Evolutionary conservation across 2,888 invertebrate species (phyloP).

Genomic region (Eurois occulta): DNA sequence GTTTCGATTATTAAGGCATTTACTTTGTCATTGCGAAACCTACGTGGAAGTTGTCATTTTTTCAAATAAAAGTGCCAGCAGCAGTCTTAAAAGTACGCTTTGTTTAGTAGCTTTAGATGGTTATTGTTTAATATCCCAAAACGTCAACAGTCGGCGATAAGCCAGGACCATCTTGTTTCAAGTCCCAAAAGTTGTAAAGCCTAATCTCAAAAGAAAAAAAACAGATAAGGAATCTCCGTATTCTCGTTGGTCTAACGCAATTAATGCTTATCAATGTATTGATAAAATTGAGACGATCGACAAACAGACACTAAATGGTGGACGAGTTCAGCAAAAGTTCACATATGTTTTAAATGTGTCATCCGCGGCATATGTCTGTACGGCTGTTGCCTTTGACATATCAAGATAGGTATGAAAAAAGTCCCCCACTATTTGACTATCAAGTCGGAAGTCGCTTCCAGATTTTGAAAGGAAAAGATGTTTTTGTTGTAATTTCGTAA

Average conservation of each 20-base stretch:
- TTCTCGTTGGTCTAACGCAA: conserved; percentile 52
- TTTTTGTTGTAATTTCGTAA: conserved; percentile 34
- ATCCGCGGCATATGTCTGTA: conserved; percentile 77
- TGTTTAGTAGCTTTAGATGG: not conserved
- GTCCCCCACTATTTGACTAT: conserved; percentile 74
- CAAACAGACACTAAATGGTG: conserved; percentile 68
- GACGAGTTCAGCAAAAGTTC: conserved; percentile 72
- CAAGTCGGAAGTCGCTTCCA: conserved; percentile 76
- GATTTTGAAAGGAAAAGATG: conserved; percentile 67
- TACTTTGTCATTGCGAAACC: not conserved
- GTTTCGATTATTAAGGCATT: conserved; percentile 33
- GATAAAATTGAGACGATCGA: conserved; percentile 71
- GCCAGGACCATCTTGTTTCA: not conserved
- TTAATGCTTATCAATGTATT: conserved; percentile 71
- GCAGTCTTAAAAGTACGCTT: not conserved
- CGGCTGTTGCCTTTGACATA: conserved; percentile 66
- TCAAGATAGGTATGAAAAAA: conserved; percentile 66
- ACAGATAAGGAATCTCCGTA: conserved; percentile 31
- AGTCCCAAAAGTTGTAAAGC: not conserved
- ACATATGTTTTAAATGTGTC: conserved; percentile 83
- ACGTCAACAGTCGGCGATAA: not conserved
- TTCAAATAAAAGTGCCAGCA: not conserved
- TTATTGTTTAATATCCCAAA: not conserved
- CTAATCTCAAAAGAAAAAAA: conserved; percentile 20
- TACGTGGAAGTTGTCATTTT: not conserved